Evolutionary conservation across 2,113 vertebrate species (phyloP).

Genomic region (Puffinus mauretanicus): DNA sequence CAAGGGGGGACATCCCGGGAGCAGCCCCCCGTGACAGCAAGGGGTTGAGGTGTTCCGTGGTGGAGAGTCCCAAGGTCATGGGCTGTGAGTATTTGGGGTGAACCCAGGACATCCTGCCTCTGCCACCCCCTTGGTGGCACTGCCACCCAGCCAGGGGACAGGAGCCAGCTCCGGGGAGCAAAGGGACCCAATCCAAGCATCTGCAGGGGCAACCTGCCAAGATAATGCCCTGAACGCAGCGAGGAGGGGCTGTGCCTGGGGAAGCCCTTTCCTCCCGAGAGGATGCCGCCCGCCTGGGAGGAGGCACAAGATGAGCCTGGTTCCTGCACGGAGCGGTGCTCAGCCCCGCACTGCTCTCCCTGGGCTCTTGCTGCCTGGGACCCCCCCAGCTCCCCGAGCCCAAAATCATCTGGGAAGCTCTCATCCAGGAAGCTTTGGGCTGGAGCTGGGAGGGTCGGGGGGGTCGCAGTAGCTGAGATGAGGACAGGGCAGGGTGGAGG

Average conservation of each 20-base stretch:
- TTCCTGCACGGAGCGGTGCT: not conserved
- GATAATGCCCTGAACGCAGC: not conserved
- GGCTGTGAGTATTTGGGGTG: not conserved
- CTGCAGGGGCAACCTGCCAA: slow-evolving; percentile 11
- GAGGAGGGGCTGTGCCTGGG: not conserved
- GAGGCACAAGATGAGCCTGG: not conserved
- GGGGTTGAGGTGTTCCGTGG: not conserved
- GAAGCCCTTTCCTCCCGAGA: not conserved
- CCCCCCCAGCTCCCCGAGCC: not conserved
- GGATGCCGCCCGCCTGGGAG: not conserved
- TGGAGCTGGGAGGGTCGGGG: not conserved
- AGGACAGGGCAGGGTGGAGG: too few relatives aligned
- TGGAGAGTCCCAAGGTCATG: not conserved
- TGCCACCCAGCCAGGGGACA: slow-evolving; percentile 6
- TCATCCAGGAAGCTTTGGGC: not conserved
- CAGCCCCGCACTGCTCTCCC: fast-evolving
- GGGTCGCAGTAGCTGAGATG: not conserved
- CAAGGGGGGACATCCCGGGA: fast-evolving
- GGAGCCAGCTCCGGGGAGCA: not conserved
- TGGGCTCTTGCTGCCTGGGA: not conserved
- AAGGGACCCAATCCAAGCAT: slow-evolving; percentile 19
- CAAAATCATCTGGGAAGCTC: not conserved
- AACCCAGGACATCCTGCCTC: not conserved
- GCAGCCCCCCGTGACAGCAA: not conserved
- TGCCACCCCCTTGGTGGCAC: not conserved